Conservation (phyloP, 1,140 invertebrate species). For the Ceratina calcarata region DNA sequence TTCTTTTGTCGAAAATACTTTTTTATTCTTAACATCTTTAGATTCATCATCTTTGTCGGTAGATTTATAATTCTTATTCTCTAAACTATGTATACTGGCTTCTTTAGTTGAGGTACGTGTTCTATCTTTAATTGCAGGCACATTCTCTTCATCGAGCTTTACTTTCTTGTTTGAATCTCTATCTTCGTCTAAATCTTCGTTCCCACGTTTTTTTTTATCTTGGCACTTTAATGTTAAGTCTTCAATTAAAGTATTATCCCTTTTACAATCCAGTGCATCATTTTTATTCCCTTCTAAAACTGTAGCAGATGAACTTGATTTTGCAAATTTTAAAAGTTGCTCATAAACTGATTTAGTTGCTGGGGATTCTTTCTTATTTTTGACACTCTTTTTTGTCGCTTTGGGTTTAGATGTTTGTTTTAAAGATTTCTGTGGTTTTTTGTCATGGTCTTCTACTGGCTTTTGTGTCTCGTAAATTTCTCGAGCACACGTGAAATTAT, state of each 20-base stretch:
- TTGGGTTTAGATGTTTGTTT: no score
- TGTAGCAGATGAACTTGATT: not conserved
- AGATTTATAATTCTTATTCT: constrained; percentile 4
- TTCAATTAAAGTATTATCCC: not conserved
- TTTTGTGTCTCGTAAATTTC: constrained; percentile 35
- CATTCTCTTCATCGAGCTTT: not conserved
- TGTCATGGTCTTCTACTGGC: not conserved
- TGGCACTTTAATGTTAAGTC: constrained; percentile 24
- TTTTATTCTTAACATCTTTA: constrained; percentile 16
- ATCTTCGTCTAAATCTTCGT: constrained; percentile 14
- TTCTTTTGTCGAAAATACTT: not conserved
- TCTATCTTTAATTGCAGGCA: not conserved
- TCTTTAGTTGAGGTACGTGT: not conserved
- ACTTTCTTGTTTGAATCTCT: constrained; percentile 8
- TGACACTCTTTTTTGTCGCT: constrained; percentile 30
- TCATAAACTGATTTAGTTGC: constrained; percentile 48
- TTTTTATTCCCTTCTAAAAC: constrained; percentile 4
- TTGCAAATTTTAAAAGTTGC: constrained; percentile 48
- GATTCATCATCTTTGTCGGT: constrained; percentile 8
- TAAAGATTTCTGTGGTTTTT: constrained; percentile 18
- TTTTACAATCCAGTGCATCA: not conserved
- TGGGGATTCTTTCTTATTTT: constrained; percentile 35
- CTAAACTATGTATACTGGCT: not conserved
- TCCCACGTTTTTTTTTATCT: constrained; percentile 38
- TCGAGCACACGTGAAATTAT: constrained; percentile 55